phyloP scores from a whole-genome alignment of 1,140 invertebrate species.

The Drosophila lowei region DNA sequence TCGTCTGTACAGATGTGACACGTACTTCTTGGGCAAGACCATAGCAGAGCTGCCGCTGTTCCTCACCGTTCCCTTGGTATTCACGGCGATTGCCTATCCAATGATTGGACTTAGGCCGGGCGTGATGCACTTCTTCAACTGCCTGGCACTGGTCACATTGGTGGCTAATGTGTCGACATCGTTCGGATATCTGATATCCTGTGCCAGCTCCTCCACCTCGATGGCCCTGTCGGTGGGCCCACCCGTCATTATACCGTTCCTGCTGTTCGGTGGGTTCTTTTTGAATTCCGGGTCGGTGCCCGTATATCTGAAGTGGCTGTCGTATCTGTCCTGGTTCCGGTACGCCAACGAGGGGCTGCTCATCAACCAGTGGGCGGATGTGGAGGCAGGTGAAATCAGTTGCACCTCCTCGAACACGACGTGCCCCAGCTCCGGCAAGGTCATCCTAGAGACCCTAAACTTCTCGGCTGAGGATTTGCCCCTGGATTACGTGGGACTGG shows the following conservation, averaged over 20 bases:
- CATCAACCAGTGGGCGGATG: slow-evolving; percentile 95
- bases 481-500: slow-evolving; percentile 88
- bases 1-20: slow-evolving; percentile 95
- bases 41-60: slow-evolving; percentile 94
- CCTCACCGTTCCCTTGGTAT: slow-evolving; percentile 91
- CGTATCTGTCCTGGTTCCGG: slow-evolving; percentile 97
- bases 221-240: slow-evolving; percentile 95
- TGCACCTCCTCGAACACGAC: slow-evolving; percentile 89
- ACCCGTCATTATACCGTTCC: slow-evolving; percentile 95
- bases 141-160: slow-evolving; percentile 89
- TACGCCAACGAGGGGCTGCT: slow-evolving; percentile 96
- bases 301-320: slow-evolving; percentile 94
- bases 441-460: slow-evolving; percentile 91
- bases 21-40: slow-evolving; percentile 97
- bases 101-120: slow-evolving; percentile 92
- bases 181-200: slow-evolving; percentile 97
- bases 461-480: slow-evolving; percentile 91
- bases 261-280: slow-evolving; percentile 98
- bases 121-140: slow-evolving; percentile 89
- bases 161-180: slow-evolving; percentile 96
- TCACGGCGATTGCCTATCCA: slow-evolving; percentile 93
- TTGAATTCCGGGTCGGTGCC: slow-evolving; percentile 95
- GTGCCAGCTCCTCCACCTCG: slow-evolving; percentile 90
- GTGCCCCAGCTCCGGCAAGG: slow-evolving; percentile 89
- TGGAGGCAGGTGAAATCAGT: slow-evolving; percentile 86